Evolutionary conservation across 2,113 vertebrate genomes (phyloP).

Genomic region (Dasyornis broadbenti): DNA sequence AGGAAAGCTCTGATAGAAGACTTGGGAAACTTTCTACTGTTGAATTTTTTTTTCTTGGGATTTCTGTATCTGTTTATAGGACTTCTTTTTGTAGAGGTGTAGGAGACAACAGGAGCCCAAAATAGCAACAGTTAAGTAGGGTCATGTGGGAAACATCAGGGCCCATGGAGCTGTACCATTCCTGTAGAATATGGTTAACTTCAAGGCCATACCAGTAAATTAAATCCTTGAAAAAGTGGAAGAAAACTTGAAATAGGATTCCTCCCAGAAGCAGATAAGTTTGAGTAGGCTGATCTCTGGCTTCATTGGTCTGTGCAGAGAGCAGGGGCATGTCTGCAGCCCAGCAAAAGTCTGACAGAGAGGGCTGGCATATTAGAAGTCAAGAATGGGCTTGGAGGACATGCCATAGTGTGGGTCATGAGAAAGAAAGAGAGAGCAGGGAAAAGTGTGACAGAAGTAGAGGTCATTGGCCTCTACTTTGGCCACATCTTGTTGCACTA

Average conservation of each 20-base stretch:
- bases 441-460: background rate
- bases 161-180: background rate
- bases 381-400: rapidly evolving
- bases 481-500: rapidly evolving
- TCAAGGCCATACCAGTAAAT: background rate
- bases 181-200: background rate
- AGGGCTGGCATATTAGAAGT: background rate
- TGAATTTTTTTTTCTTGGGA: background rate
- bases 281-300: background rate
- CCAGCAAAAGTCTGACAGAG: background rate
- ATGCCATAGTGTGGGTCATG: rapidly evolving
- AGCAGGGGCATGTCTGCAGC: background rate
- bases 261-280: rapidly evolving
- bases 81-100: background rate
- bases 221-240: background rate
- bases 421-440: background rate
- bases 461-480: background rate
- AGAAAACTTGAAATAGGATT: no score
- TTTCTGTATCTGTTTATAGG: background rate
- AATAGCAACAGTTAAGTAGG: background rate
- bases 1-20: background rate
- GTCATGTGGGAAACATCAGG: background rate
- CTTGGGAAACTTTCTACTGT: background rate
- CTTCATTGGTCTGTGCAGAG: background rate
- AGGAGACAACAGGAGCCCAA: background rate